Evolutionary conservation across 92 coral and sea anemone species (phyloP), one percentile per base, ranked within the genome.

Genomic region (Palythoa caribaeorum): DNA sequence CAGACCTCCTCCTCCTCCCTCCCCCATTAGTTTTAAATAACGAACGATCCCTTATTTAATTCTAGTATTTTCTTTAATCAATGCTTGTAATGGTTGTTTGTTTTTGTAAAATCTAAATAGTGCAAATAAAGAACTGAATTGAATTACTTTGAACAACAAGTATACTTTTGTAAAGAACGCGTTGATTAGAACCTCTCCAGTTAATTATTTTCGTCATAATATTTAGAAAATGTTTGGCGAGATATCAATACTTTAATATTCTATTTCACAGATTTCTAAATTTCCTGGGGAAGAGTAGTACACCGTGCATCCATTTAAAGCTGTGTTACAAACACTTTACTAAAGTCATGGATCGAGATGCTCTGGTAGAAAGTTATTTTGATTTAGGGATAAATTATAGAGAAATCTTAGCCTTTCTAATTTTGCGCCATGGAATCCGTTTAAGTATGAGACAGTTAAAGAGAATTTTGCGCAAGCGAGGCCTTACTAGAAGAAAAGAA

Each of bases 401-500:
- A 15, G 87, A 85, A 79, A 84, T 78, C 70, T 20, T 85, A 10
- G 74, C 62, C 66, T 85, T 90, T 84, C 85, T 90, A 13, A 38
- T 78, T 19, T 28, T 66, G 28, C 35, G 20, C 72, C 87, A 90
- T 84, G 89, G 80, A 8, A 90, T 90, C 38, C 35, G 60, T 28
- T 76, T 87, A 70, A 77, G 92, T 85, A 51, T 78, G 6, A 60
- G 92, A 38, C 92, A 90, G 69, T 47, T 90, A 38, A 90, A 90
- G 79, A 48, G 90, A 77, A 90, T 90, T 79, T 79, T 90, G 10
- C 89, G 73, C 28, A 50, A 74, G 71, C 78, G 80, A 55, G 90
- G 87, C 79, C 79, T 90, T 8, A 79, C 77, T 38, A 85, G 86
- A 60, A 71, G 92, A 85, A 44, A 77, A 85, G 44, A 71, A 57